Conservation (phyloP, 2,797 vertebrate genomes). For the Cottoperca gobio region DNA sequence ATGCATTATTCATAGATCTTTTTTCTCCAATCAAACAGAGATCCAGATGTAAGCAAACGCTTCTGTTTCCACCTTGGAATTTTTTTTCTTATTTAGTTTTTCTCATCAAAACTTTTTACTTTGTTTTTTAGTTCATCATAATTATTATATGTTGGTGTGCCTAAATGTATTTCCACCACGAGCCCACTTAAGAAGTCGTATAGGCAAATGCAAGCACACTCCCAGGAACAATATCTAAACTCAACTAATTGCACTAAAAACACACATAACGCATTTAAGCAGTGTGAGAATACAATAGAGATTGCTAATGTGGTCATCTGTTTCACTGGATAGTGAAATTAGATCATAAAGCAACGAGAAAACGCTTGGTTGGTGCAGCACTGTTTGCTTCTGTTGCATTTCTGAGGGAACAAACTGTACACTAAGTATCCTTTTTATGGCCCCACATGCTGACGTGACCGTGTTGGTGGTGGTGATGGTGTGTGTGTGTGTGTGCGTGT, state of each 20-base stretch:
- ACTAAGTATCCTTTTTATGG: slow-evolving; percentile 70
- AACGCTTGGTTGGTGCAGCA: slow-evolving; percentile 74
- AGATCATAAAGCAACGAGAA: slow-evolving; percentile 77
- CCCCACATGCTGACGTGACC: slow-evolving; percentile 61
- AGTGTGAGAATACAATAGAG: slow-evolving; percentile 61
- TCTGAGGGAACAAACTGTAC: slow-evolving; percentile 66
- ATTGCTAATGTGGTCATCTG: slow-evolving; percentile 80
- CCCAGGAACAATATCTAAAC: slow-evolving; percentile 67
- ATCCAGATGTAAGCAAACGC: slow-evolving; percentile 46
- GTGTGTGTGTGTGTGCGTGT: not conserved
- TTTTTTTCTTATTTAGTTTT: slow-evolving; percentile 24
- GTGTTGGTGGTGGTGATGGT: not conserved
- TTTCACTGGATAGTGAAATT: slow-evolving; percentile 80
- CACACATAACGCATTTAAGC: slow-evolving; percentile 61
- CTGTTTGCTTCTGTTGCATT: slow-evolving; percentile 78
- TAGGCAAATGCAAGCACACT: slow-evolving; percentile 62
- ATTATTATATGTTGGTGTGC: slow-evolving; percentile 58
- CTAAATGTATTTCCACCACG: slow-evolving; percentile 50
- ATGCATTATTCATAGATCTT: slow-evolving; percentile 59
- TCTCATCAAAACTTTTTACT: slow-evolving; percentile 52
- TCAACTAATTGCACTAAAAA: slow-evolving; percentile 64
- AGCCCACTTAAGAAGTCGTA: slow-evolving; percentile 55
- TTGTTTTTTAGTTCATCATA: slow-evolving; percentile 53
- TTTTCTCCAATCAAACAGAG: slow-evolving; percentile 38
- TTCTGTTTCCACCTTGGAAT: slow-evolving; percentile 15